Evolutionary conservation across 1,140 invertebrate species (phyloP).

Genomic region (Drosophila seguyi): DNA sequence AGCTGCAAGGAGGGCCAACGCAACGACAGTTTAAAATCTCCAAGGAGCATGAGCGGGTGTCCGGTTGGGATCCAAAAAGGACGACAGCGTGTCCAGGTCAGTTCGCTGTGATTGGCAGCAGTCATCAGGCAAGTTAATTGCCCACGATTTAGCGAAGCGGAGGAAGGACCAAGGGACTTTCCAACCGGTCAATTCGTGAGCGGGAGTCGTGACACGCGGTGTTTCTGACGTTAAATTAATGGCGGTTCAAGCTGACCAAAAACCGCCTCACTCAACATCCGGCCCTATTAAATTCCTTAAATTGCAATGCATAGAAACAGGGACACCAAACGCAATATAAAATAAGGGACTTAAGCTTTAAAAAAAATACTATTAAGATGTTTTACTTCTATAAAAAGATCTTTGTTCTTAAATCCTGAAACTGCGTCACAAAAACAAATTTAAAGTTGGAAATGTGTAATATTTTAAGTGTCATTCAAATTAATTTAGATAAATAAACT

Average conservation of each 20-base stretch:
- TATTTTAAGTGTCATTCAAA: not conserved
- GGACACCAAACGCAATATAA: no score
- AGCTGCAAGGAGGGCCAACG: conserved; percentile 24
- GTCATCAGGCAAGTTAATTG: conserved; percentile 82
- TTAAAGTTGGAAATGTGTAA: not conserved
- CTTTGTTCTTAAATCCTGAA: not conserved
- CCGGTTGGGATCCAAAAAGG: conserved; percentile 21
- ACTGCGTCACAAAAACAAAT: not conserved
- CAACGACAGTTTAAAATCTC: conserved; percentile 49
- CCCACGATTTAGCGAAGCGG: conserved; percentile 72
- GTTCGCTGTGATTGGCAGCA: conserved; percentile 75
- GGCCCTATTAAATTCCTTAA: conserved; percentile 9
- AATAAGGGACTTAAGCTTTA: not conserved
- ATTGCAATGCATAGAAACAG: conserved; percentile 1
- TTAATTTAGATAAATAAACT: not conserved
- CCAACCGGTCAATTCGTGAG: conserved; percentile 5
- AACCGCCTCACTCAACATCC: not conserved
- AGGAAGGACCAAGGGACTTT: conserved; percentile 23
- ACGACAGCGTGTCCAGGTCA: conserved; percentile 47
- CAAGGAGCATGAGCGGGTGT: conserved; percentile 1
- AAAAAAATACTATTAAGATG: not conserved
- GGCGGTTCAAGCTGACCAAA: conserved; percentile 28
- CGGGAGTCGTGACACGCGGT: conserved; percentile 33
- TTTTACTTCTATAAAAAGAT: not conserved
- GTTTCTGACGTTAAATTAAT: conserved; percentile 45